Evolutionary conservation across 2,113 vertebrate species (phyloP).

Genomic region (Bostrychus sinensis): DNA sequence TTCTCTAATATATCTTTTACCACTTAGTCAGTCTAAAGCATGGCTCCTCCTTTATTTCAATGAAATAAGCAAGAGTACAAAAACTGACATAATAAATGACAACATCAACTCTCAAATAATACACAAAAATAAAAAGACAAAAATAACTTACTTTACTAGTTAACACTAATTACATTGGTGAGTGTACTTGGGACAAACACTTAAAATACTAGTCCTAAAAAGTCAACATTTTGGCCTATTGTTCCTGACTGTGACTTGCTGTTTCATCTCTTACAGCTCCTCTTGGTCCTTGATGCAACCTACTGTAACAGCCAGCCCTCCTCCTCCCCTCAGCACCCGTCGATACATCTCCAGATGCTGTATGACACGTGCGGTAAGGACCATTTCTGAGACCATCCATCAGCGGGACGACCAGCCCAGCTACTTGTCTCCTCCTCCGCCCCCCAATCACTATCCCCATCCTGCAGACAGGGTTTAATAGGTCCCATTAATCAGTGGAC

Average conservation of each 20-base stretch:
- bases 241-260: background rate
- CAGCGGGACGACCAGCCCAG: slow-evolving; percentile 52
- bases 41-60: too few species aligned
- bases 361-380: slow-evolving; percentile 71
- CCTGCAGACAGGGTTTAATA: slow-evolving; percentile 71
- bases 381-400: slow-evolving; percentile 72
- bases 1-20: background rate
- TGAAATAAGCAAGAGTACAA: background rate
- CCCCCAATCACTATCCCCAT: slow-evolving; percentile 44
- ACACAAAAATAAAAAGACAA: too few species aligned
- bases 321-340: slow-evolving; percentile 27
- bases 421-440: slow-evolving; percentile 37
- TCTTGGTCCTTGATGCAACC: slow-evolving; percentile 33
- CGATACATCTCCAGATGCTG: slow-evolving; percentile 64
- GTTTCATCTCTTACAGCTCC: background rate
- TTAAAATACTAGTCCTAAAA: too few species aligned
- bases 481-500: slow-evolving; percentile 72
- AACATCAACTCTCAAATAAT: too few species aligned
- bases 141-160: too few species aligned
- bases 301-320: slow-evolving; percentile 16
- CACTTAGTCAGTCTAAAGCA: background rate
- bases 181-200: too few species aligned
- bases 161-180: too few species aligned
- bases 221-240: background rate
- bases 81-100: too few species aligned